Percentiles rank a stretch among this genome's conserved stretches.
phyloP scores from a whole-genome alignment of 2,797 vertebrate genomes.

The Cryptoblepharus egeriae region DNA sequence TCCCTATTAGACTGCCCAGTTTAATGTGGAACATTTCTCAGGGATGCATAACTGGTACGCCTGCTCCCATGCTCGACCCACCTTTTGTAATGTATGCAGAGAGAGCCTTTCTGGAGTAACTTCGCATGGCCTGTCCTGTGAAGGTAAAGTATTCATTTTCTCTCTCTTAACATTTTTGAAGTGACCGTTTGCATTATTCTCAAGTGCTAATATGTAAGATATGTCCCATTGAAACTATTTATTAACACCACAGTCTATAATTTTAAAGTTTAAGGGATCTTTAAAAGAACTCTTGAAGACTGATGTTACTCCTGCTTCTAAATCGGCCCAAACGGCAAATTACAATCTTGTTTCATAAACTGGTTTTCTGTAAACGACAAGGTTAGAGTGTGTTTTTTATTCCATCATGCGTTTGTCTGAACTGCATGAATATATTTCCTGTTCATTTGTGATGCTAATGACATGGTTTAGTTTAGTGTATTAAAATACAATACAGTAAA shows the following conservation, averaged over 20 bases:
- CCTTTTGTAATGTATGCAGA: conserved; percentile 98
- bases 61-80: conserved; percentile 97
- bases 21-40: conserved; percentile 99
- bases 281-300: background rate
- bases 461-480: no score
- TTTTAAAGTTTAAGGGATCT: background rate
- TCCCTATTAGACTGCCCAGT: conserved; percentile 95
- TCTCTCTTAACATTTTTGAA: accelerated
- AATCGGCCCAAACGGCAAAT: no score
- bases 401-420: no score
- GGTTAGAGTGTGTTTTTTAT: no score
- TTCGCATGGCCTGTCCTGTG: conserved; percentile 96
- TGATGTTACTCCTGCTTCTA: background rate
- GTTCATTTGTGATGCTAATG: no score
- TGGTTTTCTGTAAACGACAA: no score
- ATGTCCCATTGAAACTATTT: background rate
- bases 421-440: no score
- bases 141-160: conserved; percentile 82
- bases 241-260: background rate
- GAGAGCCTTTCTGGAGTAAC: conserved; percentile 98
- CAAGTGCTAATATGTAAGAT: background rate
- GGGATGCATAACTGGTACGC: conserved; percentile 99
- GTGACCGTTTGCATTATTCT: no score
- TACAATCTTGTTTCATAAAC: no score
- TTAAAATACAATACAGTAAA: no score